Evolutionary conservation across 2,888 invertebrate genomes (phyloP).

Genomic region (Drosophila anceps): DNA sequence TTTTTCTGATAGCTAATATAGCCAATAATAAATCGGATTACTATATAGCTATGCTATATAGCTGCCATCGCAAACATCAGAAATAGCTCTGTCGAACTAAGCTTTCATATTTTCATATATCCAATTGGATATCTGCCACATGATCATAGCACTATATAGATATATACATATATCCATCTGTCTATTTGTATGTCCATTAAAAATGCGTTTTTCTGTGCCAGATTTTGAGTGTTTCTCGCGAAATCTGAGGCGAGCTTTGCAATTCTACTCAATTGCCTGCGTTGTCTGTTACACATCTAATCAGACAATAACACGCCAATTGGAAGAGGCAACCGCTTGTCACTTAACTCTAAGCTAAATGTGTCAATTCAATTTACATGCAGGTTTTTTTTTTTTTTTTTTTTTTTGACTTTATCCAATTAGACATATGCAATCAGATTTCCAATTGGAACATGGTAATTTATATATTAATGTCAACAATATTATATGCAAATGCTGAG

Average conservation of each 20-base stretch:
- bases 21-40: too few species aligned
- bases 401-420: neutral
- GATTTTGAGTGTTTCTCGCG: neutral
- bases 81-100: too few species aligned
- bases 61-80: too few species aligned
- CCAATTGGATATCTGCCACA: neutral
- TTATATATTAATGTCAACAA: neutral
- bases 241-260: slow-evolving; percentile 1
- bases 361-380: slow-evolving; percentile 10
- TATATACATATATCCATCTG: neutral
- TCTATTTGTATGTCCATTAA: neutral
- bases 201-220: slow-evolving; percentile 1
- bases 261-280: slow-evolving; percentile 6
- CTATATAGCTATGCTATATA: too few species aligned
- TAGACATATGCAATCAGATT: neutral
- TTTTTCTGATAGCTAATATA: too few species aligned
- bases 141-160: neutral
- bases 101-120: neutral
- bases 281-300: neutral
- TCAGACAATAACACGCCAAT: slow-evolving; percentile 3
- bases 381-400: neutral
- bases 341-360: slow-evolving; percentile 3
- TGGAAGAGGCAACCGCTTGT: slow-evolving; percentile 1
- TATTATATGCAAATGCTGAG: neutral
- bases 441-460: neutral